phyloP scores from a whole-genome alignment of 2,113 vertebrate genomes.

The Dendrocopos noguchii region DNA sequence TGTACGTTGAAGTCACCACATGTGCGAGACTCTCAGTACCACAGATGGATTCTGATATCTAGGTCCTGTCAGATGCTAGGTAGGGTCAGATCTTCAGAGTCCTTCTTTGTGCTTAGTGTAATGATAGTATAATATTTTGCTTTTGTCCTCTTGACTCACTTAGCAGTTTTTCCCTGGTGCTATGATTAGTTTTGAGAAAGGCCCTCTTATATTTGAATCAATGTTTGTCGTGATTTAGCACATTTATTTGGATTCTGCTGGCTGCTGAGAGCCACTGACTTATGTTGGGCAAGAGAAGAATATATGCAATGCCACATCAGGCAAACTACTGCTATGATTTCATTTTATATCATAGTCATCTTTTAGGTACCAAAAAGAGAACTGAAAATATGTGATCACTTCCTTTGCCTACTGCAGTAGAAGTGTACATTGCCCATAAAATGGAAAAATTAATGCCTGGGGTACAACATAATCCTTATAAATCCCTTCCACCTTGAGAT shows the following conservation, averaged over 20 bases:
- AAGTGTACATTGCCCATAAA: not conserved
- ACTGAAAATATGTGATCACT: not conserved
- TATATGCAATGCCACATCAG: not conserved
- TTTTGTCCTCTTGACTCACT: not conserved
- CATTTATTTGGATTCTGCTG: not conserved
- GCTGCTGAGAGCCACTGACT: not conserved
- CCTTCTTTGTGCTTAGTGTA: not conserved
- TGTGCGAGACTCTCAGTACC: not conserved
- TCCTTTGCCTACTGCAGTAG: not conserved
- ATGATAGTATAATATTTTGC: not conserved
- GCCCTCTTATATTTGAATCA: not conserved
- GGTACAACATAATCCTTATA: not conserved
- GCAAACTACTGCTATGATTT: not conserved
- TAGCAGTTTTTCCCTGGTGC: not conserved
- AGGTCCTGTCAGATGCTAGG: not conserved
- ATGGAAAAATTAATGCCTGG: not conserved
- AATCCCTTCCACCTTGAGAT: not conserved
- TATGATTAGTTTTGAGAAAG: not conserved
- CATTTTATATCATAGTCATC: not conserved
- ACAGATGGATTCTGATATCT: not conserved
- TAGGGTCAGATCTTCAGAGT: not conserved
- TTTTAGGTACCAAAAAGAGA: slow-evolving; percentile 3
- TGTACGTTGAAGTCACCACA: not conserved
- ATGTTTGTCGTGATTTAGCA: not conserved
- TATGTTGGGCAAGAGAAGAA: not conserved